Percentiles rank a stretch among this genome's conserved stretches.
These are phyloP conservation scores for Scaptomyza montana DNA, from an alignment of 1,140 invertebrate species.

Conservation along the genomic window DNA sequence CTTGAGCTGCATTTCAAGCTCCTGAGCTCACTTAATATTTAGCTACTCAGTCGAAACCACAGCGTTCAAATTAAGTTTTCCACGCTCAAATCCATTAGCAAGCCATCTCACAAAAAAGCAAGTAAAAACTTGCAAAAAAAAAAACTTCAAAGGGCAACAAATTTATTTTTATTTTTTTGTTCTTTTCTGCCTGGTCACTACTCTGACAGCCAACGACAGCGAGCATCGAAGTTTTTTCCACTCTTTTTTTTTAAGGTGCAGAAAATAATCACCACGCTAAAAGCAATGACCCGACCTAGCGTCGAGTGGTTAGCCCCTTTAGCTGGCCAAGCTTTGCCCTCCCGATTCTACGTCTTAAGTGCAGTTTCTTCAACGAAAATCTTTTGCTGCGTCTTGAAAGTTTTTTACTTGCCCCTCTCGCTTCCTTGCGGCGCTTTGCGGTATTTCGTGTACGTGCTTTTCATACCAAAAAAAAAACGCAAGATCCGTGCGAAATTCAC, in stretches of 20 bases:
- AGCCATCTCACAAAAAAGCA: not conserved
- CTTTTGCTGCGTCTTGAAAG: constrained; percentile 45
- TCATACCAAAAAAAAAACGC: constrained; percentile 56
- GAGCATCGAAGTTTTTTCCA: constrained; percentile 35
- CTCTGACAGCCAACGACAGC: constrained; percentile 41
- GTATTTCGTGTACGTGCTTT: constrained; percentile 65
- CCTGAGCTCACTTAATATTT: constrained; percentile 28
- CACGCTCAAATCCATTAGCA: constrained; percentile 57
- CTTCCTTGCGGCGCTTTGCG: constrained; percentile 49
- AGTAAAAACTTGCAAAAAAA: constrained; percentile 6
- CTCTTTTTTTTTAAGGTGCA: constrained; percentile 22
- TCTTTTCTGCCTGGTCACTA: constrained; percentile 47
- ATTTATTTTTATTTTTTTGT: constrained; percentile 12
- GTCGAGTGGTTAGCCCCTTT: constrained; percentile 12
- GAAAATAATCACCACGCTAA: constrained; percentile 62
- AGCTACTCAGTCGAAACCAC: constrained; percentile 20
- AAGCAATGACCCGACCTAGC: constrained; percentile 58
- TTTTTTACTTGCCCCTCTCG: not conserved
- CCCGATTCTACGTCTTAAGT: not conserved
- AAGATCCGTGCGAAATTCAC: constrained; percentile 49
- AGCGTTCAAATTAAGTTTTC: constrained; percentile 43
- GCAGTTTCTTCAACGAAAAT: constrained; percentile 37
- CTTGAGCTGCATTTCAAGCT: not conserved
- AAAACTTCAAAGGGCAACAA: constrained; percentile 55
- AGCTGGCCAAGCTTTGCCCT: not conserved